phyloP scores from a whole-genome alignment of 2,888 invertebrate genomes.

The Koerneria pararmatus region DNA sequence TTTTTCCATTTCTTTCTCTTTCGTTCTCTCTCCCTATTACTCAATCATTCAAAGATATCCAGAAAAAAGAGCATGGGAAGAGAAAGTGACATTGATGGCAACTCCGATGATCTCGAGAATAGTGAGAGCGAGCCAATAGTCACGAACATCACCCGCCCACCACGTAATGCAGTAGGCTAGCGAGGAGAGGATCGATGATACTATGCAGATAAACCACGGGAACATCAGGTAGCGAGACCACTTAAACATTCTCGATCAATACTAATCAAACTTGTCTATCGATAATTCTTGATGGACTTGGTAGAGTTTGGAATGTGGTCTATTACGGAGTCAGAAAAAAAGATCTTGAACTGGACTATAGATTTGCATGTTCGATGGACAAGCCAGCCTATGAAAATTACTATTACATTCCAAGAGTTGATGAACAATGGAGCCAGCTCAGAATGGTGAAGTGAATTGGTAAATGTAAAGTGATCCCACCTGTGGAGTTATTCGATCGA shows the following conservation, averaged over 20 bases:
- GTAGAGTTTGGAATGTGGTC: neutral
- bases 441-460: too few species aligned
- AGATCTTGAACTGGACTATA: too few species aligned
- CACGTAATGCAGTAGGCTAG: constrained; percentile 58
- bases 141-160: constrained; percentile 59
- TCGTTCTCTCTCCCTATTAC: too few species aligned
- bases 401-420: too few species aligned
- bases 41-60: neutral
- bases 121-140: constrained; percentile 58
- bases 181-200: constrained; percentile 49
- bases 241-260: constrained; percentile 32
- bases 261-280: neutral
- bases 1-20: too few species aligned
- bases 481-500: too few species aligned
- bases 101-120: constrained; percentile 56
- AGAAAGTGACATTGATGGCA: constrained; percentile 50
- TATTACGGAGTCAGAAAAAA: too few species aligned
- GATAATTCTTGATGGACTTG: neutral
- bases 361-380: too few species aligned
- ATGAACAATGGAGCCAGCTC: too few species aligned
- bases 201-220: constrained; percentile 58
- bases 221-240: constrained; percentile 55
- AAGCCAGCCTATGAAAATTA: too few species aligned
- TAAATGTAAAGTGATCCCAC: too few species aligned
- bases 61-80: neutral